Percentiles rank a stretch among this genome's conserved stretches.
Evolutionary conservation across 2,888 invertebrate genomes (phyloP).

Genomic region (Adelphocoris suturalis): DNA sequence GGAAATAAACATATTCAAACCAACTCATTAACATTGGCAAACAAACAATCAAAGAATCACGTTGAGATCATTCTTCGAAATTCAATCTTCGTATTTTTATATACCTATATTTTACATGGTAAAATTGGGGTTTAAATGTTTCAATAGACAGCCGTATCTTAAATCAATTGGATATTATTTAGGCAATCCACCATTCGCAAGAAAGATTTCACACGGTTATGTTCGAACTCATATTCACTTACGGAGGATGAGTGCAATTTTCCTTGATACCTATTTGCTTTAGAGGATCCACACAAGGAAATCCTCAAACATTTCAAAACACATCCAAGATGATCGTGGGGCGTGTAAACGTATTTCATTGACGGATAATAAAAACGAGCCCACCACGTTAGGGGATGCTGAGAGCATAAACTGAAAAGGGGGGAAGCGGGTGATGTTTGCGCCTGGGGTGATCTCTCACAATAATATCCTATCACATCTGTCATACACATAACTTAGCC

Average conservation of each 20-base stretch:
- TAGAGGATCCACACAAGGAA: constrained; percentile 14
- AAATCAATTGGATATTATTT: background rate
- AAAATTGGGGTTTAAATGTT: no score
- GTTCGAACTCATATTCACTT: background rate
- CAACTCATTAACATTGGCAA: no score
- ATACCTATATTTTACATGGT: no score
- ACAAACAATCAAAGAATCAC: no score
- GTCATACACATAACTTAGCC: constrained; percentile 66
- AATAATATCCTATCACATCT: constrained; percentile 67
- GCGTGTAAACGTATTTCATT: constrained; percentile 63
- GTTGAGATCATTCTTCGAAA: no score
- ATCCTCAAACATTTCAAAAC: constrained; percentile 68
- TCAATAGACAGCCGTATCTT: background rate
- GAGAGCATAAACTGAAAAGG: constrained; percentile 21
- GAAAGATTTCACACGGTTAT: background rate
- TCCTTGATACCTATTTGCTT: background rate
- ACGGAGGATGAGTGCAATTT: background rate
- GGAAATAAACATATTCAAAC: no score
- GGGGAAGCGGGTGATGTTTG: constrained; percentile 56
- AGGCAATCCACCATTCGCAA: background rate
- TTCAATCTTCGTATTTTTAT: no score
- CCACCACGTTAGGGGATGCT: background rate
- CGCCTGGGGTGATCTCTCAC: constrained; percentile 59
- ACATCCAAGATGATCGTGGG: constrained; percentile 46
- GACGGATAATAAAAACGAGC: constrained; percentile 61